phyloP scores from a whole-genome alignment of 2,113 vertebrate genomes.

The Cyprinodon variegatus region DNA sequence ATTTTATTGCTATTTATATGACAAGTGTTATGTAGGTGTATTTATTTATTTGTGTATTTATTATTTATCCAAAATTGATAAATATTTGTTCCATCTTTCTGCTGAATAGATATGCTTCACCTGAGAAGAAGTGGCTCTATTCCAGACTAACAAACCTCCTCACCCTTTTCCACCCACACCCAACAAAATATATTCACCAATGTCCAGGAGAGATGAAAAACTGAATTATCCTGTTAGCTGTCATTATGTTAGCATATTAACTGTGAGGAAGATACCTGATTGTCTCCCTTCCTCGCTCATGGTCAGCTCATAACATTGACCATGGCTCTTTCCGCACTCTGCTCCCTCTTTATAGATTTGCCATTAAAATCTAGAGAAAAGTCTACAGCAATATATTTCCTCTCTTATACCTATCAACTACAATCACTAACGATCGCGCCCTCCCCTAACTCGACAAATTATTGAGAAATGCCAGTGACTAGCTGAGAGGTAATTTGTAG shows the following conservation, averaged over 20 bases:
- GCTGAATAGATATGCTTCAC: no score
- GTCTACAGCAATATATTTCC: conserved; percentile 58
- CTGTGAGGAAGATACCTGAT: not conserved
- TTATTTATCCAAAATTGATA: no score
- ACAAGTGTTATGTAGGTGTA: no score
- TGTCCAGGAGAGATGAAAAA: not conserved
- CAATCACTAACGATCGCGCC: conserved; percentile 60
- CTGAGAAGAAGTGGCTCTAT: no score
- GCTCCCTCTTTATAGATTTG: conserved; percentile 53
- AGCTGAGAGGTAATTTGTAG: conserved; percentile 66
- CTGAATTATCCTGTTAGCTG: no score
- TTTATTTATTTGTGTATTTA: no score
- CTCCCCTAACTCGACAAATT: conserved; percentile 60
- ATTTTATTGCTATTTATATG: no score
- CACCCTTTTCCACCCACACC: not conserved
- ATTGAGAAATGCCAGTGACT: conserved; percentile 54
- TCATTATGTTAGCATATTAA: not conserved
- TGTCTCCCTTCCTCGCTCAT: not conserved
- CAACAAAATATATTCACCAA: not conserved
- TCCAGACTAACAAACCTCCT: no score
- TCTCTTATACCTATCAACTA: conserved; percentile 64
- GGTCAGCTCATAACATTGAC: conserved; percentile 28
- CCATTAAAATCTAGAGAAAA: conserved; percentile 49
- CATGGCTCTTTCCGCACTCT: conserved; percentile 39
- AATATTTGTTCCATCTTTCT: no score